Conservation (phyloP, 2,113 vertebrate genomes). For the Phylloscopus trochilus region DNA sequence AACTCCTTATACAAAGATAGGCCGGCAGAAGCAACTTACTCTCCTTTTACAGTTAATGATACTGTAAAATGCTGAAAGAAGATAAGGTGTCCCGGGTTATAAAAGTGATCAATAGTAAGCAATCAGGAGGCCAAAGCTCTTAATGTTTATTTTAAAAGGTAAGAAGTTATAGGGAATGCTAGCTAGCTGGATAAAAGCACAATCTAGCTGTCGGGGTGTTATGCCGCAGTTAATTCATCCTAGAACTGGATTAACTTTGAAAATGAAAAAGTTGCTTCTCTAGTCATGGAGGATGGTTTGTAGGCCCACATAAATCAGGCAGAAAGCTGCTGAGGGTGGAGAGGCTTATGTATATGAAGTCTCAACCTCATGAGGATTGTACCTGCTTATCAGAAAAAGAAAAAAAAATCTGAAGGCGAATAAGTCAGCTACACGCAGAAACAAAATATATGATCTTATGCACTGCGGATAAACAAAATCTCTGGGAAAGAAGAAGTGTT, state of each 20-base stretch:
- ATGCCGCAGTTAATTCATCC: conserved; percentile 54
- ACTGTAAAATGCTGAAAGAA: conserved; percentile 41
- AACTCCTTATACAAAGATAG: neutral
- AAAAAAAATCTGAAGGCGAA: conserved; percentile 28
- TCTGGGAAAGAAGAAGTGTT: conserved; percentile 10
- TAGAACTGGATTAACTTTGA: conserved; percentile 60
- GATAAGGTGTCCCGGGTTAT: conserved; percentile 39
- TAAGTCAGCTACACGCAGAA: conserved; percentile 47
- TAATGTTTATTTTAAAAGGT: conserved; percentile 55
- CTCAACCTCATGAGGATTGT: conserved; percentile 44
- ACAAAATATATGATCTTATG: conserved; percentile 54
- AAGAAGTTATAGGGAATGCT: conserved; percentile 30
- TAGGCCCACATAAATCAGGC: conserved; percentile 61
- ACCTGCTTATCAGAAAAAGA: conserved; percentile 50
- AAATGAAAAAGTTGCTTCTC: conserved; percentile 61
- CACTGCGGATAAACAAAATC: conserved; percentile 27
- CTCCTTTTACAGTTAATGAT: conserved; percentile 32
- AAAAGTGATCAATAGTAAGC: conserved; percentile 60
- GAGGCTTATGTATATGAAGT: conserved; percentile 60
- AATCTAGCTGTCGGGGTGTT: conserved; percentile 22
- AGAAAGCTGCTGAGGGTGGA: conserved; percentile 52
- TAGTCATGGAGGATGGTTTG: conserved; percentile 53
- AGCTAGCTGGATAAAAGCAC: conserved; percentile 42
- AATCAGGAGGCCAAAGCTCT: conserved; percentile 48
- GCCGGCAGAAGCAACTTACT: neutral